These are phyloP conservation scores for Leptopilina myrica DNA, from an alignment of 2,888 invertebrate genomes.

Conservation along the genomic window DNA sequence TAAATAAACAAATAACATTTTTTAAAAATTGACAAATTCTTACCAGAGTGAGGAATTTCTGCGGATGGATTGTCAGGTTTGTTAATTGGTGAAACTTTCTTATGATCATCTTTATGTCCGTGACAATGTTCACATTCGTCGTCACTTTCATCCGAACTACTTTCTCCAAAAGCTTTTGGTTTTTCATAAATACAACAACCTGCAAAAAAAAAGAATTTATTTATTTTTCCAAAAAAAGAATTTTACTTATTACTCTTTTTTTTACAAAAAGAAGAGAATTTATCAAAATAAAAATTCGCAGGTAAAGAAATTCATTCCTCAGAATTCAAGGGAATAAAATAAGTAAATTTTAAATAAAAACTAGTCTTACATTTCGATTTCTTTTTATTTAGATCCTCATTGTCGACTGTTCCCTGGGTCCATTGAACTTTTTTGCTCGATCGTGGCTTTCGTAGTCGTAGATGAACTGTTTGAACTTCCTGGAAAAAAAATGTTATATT, in stretches of 20 bases:
- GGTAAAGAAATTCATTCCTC: no score
- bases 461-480: slow-evolving; percentile 80
- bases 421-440: slow-evolving; percentile 90
- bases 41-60: slow-evolving; percentile 21
- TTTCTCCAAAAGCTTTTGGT: slow-evolving; percentile 92
- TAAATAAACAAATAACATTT: no score
- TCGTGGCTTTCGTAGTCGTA: slow-evolving; percentile 84
- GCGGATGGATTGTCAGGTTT: slow-evolving; percentile 63
- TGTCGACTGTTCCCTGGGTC: slow-evolving; percentile 94
- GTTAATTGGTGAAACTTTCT: slow-evolving; percentile 63
- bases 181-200: slow-evolving; percentile 97
- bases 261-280: not conserved
- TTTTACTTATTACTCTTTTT: not conserved
- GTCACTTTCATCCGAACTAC: slow-evolving; percentile 88
- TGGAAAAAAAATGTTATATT: slow-evolving; percentile 64
- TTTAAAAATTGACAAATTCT: no score
- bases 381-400: slow-evolving; percentile 95
- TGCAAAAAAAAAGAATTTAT: slow-evolving; percentile 69
- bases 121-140: slow-evolving; percentile 93
- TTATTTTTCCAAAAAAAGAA: not conserved
- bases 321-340: no score
- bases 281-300: no score
- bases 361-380: slow-evolving; percentile 93
- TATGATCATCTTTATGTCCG: slow-evolving; percentile 81
- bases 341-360: no score